phyloP scores from a whole-genome alignment of 1,140 invertebrate species.

The Sinonovacula constricta region DNA sequence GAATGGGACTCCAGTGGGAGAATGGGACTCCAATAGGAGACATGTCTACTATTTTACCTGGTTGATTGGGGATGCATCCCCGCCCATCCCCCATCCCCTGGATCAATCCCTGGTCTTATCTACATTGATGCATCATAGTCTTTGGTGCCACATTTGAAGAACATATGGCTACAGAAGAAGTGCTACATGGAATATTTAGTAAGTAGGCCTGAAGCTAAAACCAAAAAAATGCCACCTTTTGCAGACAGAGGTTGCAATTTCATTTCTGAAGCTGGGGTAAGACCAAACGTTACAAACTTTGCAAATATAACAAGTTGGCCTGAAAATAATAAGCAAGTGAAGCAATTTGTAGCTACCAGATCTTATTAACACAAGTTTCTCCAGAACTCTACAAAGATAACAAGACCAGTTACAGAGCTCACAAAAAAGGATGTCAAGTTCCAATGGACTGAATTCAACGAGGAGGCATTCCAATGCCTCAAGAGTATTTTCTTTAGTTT shows the following conservation, averaged over 20 bases:
- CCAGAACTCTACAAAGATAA: slow-evolving; percentile 35
- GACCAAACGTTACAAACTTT: slow-evolving; percentile 13
- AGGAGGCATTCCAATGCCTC: slow-evolving; percentile 48
- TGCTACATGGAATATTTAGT: no score
- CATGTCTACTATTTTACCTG: no score
- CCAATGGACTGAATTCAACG: slow-evolving; percentile 36
- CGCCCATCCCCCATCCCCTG: no score
- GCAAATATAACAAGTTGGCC: slow-evolving; percentile 33
- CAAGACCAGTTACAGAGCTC: slow-evolving; percentile 32
- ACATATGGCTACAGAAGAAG: no score
- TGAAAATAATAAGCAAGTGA: slow-evolving; percentile 31
- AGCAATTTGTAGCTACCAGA: slow-evolving; percentile 49
- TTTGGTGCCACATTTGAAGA: slow-evolving; percentile 31
- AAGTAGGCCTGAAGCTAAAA: slow-evolving; percentile 48
- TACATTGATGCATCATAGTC: slow-evolving; percentile 56
- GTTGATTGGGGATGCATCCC: no score
- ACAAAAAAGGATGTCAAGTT: slow-evolving; percentile 18
- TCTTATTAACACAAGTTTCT: slow-evolving; percentile 41
- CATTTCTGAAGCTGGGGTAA: slow-evolving; percentile 23
- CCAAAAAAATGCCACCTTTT: slow-evolving; percentile 48
- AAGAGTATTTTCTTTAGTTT: slow-evolving; percentile 34
- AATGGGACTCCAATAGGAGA: slow-evolving; percentile 49
- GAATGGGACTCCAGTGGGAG: slow-evolving; percentile 30
- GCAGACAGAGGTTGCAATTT: slow-evolving; percentile 49
- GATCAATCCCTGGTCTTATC: no score